These are phyloP conservation scores for Aselliscus stoliczkanus DNA, from an alignment of 2,797 vertebrate species.

Conservation along the genomic window DNA sequence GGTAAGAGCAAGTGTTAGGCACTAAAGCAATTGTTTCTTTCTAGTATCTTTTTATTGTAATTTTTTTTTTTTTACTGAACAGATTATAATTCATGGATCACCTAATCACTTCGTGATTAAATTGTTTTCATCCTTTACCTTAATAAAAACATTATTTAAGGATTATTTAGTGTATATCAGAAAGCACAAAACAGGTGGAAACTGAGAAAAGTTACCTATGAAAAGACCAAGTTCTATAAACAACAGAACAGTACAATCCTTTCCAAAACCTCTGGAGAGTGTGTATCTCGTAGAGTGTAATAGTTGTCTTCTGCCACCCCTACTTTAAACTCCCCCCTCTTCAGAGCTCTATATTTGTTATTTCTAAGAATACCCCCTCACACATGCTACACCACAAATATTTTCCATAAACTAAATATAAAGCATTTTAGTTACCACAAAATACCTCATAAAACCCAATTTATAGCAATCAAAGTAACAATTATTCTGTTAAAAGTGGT, in stretches of 20 bases:
- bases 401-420: constrained; percentile 33
- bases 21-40: not conserved
- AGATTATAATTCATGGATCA: not conserved
- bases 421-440: constrained; percentile 32
- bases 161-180: not conserved
- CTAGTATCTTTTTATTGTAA: not conserved
- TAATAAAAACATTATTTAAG: not conserved
- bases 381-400: not conserved
- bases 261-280: not conserved
- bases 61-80: not conserved
- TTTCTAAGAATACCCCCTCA: not conserved
- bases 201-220: not conserved
- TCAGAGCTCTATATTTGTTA: not conserved
- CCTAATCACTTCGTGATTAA: not conserved
- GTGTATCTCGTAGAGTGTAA: not conserved
- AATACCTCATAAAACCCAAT: constrained; percentile 36
- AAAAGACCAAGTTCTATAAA: constrained; percentile 8
- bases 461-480: constrained; percentile 53
- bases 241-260: not conserved
- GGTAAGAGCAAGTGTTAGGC: not conserved
- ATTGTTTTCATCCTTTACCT: not conserved
- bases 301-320: not conserved
- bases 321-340: not conserved
- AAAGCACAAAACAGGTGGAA: constrained; percentile 15
- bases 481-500: constrained; percentile 64